Evolutionary conservation across 2,113 vertebrate genomes (phyloP), one percentile per base, ranked within the genome.

Genomic region (Muscicapa adusta): DNA sequence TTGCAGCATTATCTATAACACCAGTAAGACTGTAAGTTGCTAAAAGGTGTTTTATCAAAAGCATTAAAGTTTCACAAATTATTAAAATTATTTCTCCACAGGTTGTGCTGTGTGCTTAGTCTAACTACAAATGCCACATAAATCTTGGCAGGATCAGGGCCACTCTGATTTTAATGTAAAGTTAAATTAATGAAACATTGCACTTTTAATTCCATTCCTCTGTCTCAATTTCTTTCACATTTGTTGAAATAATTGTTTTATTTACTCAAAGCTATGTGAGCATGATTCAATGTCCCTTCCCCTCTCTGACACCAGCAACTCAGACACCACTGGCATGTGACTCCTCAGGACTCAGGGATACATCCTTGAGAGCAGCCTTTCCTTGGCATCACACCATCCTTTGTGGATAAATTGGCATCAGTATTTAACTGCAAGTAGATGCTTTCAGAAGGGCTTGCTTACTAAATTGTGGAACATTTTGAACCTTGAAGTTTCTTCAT

Each of bases 381-480:
- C 14, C 45, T 25, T 70, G n/a, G 28, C 42, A 92, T 18, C 26
- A 8, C 12, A 34, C 38, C 23, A 34, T 29, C 43, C 15, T 40
- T 80, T 67, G 50, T 12, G 8, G 38, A 28, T 47, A 15, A 73
- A 47, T 38, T 73, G 9, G 20, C 29, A 26, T 38, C 10, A 8
- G 19, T 42, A 12, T 42, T 61, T 54, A 80, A 53, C 51, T 63
- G 12, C 0, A 0, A 56, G 33, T 33, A 23, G 10, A 50, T n/a
- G 51, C 6, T 63, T 68, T 88, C 26, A 61, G 23, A 43, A 66
- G 77, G 51, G 51, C 28, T 90, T 16, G 72, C 89, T 93, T 81
- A 56, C 22, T 87, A 42, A 93, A 90, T 34, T 76, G 45, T 36
- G 79, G n/a, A 91, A 77, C 9, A 28, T 57, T 94, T 89, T 94